Evolutionary conservation across 2,113 vertebrate species (phyloP).

Genomic region (Chiloscyllium plagiosum): DNA sequence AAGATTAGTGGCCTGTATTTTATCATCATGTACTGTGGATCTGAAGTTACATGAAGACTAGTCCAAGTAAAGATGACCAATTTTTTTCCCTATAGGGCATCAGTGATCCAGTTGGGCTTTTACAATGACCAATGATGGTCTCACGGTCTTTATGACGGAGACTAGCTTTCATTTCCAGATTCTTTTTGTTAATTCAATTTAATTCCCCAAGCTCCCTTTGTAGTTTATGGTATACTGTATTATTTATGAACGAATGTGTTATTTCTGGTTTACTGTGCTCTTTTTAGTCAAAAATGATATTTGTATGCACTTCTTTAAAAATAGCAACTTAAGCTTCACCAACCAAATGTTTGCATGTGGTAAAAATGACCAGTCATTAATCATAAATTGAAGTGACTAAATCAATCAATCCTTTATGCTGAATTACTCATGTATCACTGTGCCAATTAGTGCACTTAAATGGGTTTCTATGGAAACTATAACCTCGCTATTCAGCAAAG

Average conservation of each 20-base stretch:
- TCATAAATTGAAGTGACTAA: background rate
- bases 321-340: background rate
- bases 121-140: too few relatives aligned
- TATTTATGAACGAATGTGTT: background rate
- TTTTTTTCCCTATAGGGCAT: too few relatives aligned
- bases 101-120: too few relatives aligned
- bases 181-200: too few relatives aligned
- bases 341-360: background rate
- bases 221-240: background rate
- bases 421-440: background rate
- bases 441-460: background rate
- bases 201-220: background rate
- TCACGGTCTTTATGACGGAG: too few relatives aligned
- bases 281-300: background rate
- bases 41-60: too few relatives aligned
- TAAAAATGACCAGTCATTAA: background rate
- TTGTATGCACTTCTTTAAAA: background rate
- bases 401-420: background rate
- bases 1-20: too few relatives aligned
- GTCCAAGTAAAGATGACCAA: too few relatives aligned
- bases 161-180: too few relatives aligned
- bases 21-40: too few relatives aligned
- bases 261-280: background rate
- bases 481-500: background rate
- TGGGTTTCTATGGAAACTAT: background rate